Evolutionary conservation across 2,888 invertebrate species (phyloP).

Genomic region (Anthoptus insignis): DNA sequence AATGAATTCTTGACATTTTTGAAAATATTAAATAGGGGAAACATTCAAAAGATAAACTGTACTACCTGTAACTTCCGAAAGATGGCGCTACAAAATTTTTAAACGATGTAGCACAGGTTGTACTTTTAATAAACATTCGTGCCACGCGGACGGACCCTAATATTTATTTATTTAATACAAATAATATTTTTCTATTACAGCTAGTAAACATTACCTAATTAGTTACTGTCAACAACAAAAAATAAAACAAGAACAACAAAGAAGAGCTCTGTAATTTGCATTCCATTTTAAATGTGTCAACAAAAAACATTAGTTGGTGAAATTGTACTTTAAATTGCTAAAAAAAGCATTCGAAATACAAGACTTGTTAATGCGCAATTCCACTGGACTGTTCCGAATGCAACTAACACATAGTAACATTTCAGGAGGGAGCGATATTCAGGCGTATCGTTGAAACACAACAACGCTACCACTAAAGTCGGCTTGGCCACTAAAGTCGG

Average conservation of each 20-base stretch:
- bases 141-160: too few species aligned
- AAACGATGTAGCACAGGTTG: too few species aligned
- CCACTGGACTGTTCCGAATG: constrained; percentile 52
- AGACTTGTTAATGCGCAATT: constrained; percentile 20
- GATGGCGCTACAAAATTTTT: too few species aligned
- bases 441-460: constrained; percentile 63
- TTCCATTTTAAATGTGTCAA: neutral
- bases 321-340: neutral
- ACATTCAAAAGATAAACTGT: too few species aligned
- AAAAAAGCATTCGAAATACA: constrained; percentile 9
- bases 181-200: too few species aligned
- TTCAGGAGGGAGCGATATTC: constrained; percentile 52
- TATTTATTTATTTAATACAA: too few species aligned
- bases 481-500: constrained; percentile 78
- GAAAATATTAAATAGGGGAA: too few species aligned
- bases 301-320: neutral
- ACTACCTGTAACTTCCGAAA: too few species aligned
- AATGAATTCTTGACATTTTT: too few species aligned
- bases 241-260: neutral
- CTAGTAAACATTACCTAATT: too few species aligned
- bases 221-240: too few species aligned
- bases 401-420: constrained; percentile 49
- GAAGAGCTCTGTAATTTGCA: neutral
- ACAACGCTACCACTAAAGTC: constrained; percentile 63
- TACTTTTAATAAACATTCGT: too few species aligned